Evolutionary conservation across 2,113 vertebrate genomes (phyloP), one percentile per base, ranked within the genome.

Genomic region (Chaetops frenatus): DNA sequence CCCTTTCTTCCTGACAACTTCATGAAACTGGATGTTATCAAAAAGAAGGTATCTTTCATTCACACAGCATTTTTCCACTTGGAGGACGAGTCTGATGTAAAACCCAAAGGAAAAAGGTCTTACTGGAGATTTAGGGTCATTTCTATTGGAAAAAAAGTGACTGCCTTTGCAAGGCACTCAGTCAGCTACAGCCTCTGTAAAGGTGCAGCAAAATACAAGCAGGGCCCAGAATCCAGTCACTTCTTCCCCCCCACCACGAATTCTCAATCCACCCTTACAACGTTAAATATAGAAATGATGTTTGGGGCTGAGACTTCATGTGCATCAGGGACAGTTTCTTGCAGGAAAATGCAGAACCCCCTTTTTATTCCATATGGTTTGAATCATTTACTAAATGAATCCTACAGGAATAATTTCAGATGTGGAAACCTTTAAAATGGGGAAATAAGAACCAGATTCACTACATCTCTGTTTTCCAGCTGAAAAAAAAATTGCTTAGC

Each of bases 371-470:
- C 93, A 95, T 94, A 79, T 94, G 95, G 91, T 97, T 96, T 74
- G 54, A 97, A 96, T 96, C 50, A 95, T 76, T 92, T 91, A 76
- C 72, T 80, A 89, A 96, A 97, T 90, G 70, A 96, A 91, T 96
- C 97, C 97, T 97, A 53, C 38, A 96, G 96, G 94, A 96, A 94
- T 95, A 93, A 92, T 94, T 97, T 96, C 89, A 97, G 88, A 96
- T 86, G 90, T 90, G 61, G 94, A 97, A 97, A 94, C 50, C 85
- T 96, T 97, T 93, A 94, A 95, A 95, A 97, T 73, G 31, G 62
- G 86, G 87, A 97, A 97, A 96, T 97, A 97, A 88, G 85, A 96
- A 96, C 0, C 95, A 97, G 95, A 96, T 95, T 92, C 69, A 50
- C 83, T 84, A 31, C 25, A 66, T 94, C 81, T 96, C 47, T 92